Percentiles rank a stretch among this genome's conserved stretches.
Evolutionary conservation across 2,113 vertebrate species (phyloP).

Genomic region (Emydocephalus ijimae): DNA sequence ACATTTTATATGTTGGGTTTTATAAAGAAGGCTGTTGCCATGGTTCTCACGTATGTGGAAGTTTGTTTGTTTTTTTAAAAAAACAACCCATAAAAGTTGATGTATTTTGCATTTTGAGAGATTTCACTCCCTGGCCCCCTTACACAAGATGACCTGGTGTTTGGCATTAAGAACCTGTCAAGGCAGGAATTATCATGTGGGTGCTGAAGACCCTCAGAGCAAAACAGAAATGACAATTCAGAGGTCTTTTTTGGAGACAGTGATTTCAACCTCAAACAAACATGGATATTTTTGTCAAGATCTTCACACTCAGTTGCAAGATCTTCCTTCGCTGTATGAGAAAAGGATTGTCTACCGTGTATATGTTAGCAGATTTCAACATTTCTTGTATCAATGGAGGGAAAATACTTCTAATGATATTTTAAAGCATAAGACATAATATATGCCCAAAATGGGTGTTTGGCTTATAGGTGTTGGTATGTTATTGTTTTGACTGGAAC

Average conservation of each 20-base stretch:
- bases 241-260: neutral
- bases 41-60: constrained; percentile 20
- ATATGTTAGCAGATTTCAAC: neutral
- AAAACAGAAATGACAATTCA: neutral
- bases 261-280: neutral
- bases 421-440: neutral
- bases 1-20: constrained; percentile 33
- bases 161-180: constrained; percentile 26
- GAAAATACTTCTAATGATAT: neutral
- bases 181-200: constrained; percentile 23
- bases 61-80: neutral
- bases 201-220: constrained; percentile 21
- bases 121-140: neutral
- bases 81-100: constrained; percentile 8
- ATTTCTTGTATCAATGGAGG: constrained; percentile 25
- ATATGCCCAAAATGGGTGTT: neutral
- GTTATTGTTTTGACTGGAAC: neutral
- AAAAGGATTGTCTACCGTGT: neutral
- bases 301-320: neutral
- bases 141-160: neutral
- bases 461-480: neutral
- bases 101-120: neutral
- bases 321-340: neutral
- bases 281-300: constrained; percentile 19
- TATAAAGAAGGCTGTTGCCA: constrained; percentile 39